Evolutionary conservation across 1,140 invertebrate species (phyloP).

Genomic region (Dryas iulia): DNA sequence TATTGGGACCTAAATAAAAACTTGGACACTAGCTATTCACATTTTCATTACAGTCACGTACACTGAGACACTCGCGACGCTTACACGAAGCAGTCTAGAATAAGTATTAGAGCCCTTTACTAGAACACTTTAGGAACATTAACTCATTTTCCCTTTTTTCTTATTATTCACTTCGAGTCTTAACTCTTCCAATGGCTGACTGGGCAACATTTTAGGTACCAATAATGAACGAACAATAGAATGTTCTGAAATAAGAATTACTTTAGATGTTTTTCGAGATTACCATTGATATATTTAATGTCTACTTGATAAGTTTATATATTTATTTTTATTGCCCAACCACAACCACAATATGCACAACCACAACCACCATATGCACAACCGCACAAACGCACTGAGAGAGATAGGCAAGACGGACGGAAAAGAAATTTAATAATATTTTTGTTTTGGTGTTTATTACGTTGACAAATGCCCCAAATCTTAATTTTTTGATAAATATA

Average conservation of each 20-base stretch:
- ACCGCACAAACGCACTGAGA: no score
- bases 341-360: no score
- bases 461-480: no score
- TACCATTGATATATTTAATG: background rate
- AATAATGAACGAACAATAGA: background rate
- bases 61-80: background rate
- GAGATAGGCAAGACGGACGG: no score
- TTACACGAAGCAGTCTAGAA: background rate
- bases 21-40: background rate
- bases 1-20: background rate
- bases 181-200: background rate
- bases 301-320: no score
- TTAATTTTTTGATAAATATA: no score
- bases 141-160: background rate
- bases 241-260: no score
- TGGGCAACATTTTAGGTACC: background rate
- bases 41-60: background rate
- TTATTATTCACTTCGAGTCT: background rate
- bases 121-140: background rate
- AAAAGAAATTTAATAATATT: no score
- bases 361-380: no score
- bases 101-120: background rate
- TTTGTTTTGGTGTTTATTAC: no score
- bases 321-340: no score
- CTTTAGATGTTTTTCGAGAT: no score